phyloP scores from a whole-genome alignment of 2,888 invertebrate species.

The Amblyteles armatorius region DNA sequence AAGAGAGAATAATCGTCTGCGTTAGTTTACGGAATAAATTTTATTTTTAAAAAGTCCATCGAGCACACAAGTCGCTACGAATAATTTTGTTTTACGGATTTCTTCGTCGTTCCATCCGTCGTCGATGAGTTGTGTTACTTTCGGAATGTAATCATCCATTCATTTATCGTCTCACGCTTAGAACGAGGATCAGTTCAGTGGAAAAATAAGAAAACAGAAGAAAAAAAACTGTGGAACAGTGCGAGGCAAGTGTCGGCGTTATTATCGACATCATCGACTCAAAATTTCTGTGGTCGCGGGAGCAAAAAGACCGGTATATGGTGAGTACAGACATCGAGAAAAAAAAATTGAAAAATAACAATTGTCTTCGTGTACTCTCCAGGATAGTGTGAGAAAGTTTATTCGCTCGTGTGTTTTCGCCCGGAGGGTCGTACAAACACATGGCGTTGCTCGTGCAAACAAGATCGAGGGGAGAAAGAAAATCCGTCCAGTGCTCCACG shows the following conservation, averaged over 20 bases:
- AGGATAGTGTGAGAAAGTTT: background rate
- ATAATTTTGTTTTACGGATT: background rate
- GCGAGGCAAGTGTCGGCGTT: conserved; percentile 1
- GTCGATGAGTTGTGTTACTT: background rate
- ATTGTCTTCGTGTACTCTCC: background rate
- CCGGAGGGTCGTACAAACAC: background rate
- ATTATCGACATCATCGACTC: background rate
- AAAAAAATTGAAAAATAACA: background rate
- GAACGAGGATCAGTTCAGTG: conserved; percentile 4
- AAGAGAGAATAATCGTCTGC: background rate
- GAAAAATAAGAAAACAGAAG: background rate
- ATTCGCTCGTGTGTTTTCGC: background rate
- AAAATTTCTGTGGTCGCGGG: background rate
- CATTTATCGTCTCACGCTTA: background rate
- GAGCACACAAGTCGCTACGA: background rate
- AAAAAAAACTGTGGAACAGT: conserved; percentile 10
- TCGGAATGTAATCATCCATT: background rate
- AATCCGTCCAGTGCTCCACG: background rate
- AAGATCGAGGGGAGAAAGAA: conserved; percentile 6
- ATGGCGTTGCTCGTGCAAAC: background rate
- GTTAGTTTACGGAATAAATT: background rate
- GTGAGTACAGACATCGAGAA: background rate
- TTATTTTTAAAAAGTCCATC: background rate
- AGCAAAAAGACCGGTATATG: background rate
- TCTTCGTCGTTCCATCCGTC: background rate